Base-by-base conservation (phyloP, 2,113 vertebrate genomes). In the Aldabrachelys gigantea region DNA sequence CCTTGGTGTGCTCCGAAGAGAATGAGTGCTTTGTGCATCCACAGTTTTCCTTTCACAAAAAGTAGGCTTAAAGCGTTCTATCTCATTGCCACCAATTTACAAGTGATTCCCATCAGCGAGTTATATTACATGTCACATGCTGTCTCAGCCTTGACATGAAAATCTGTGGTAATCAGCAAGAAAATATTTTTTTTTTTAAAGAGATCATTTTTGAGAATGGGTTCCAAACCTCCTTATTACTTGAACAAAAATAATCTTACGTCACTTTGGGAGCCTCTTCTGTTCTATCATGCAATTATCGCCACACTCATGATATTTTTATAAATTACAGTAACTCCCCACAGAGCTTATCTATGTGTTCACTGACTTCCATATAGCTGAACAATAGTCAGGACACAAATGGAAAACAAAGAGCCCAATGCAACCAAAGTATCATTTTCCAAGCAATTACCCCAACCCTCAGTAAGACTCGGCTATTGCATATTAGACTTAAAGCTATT, bases 61-160 rank as follows among this genome's bases (percentile, higher is more conserved):
- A 88, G n/a, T 96, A 93, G 93, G 24, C 82, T 91, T 81, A 19
- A n/a, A 79, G 2, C 13, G 53, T 95, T 75, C 90, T 87, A 49
- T 79, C 44, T 92, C 84, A 49, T 82, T 35, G 5, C 69, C 56
- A 93, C 95, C 80, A 65, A 57, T 52, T 83, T 87, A 49, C 29
- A 44, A 80, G 8, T 53, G 25, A 76, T 84, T 88, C 24, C 21
- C 62, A 76, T 4, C 50, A 90, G 38, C 27, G 82, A 89, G 49
- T 87, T 92, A 56, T 53, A 95, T 82, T 94, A 82, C 41, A 86
- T 56, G 84, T 93, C 25, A 29, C 87, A 88, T 41, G 57, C 87
- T 98, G 87, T 87, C 85, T 57, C 90, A 94, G 65, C 41, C 85
- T 93, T 91, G 92, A 57, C 44, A 79, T 94, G 93, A 91, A 96